phyloP scores from a whole-genome alignment of 2,888 invertebrate genomes.

The Chymomyza amoena region DNA sequence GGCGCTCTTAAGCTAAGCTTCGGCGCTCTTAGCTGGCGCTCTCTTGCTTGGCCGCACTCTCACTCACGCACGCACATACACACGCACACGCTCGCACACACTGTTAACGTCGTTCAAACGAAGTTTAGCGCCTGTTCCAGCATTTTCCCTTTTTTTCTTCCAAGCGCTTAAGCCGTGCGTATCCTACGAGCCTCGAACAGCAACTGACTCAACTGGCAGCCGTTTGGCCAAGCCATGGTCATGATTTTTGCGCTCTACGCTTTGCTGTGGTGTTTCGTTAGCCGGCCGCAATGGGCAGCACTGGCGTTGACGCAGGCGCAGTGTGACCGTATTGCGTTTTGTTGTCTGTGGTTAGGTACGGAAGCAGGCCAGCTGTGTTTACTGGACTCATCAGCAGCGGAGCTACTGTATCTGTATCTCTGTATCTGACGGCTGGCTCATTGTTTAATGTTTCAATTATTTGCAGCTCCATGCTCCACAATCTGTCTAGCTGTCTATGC shows the following conservation, averaged over 20 bases:
- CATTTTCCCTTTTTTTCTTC: conserved; percentile 36
- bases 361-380: neutral
- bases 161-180: conserved; percentile 70
- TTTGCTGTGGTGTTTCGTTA: conserved; percentile 38
- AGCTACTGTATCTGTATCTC: neutral
- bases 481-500: conserved; percentile 24
- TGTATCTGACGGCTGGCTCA: conserved; percentile 39
- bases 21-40: conserved; percentile 20
- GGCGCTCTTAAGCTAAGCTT: conserved; percentile 24
- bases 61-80: conserved; percentile 41
- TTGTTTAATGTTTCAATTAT: conserved; percentile 63
- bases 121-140: conserved; percentile 8
- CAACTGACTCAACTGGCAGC: conserved; percentile 65
- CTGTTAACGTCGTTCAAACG: conserved; percentile 20
- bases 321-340: conserved; percentile 23
- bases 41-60: neutral
- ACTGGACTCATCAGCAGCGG: neutral
- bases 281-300: conserved; percentile 50
- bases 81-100: conserved; percentile 38
- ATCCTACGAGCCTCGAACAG: conserved; percentile 77
- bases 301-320: conserved; percentile 50
- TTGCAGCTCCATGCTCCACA: conserved; percentile 18
- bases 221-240: neutral
- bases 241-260: conserved; percentile 2
- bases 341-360: conserved; percentile 71